Percentiles rank a stretch among this genome's conserved stretches.
phyloP scores from a whole-genome alignment of 2,113 vertebrate genomes.

The Mesocricetus auratus region DNA sequence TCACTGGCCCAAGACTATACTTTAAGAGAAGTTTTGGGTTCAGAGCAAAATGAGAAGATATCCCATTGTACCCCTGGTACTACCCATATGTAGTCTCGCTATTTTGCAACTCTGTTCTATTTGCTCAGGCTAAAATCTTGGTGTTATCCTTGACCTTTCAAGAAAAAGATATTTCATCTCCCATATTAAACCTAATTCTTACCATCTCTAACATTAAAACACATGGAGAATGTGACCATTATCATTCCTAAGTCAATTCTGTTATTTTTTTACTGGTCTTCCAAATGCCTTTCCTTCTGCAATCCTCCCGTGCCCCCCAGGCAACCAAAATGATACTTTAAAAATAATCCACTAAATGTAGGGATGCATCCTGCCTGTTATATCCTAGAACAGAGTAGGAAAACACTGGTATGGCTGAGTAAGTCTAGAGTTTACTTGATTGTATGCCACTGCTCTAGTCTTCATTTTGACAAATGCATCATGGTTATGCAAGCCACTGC shows the following conservation, averaged over 20 bases:
- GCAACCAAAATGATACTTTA: slow-evolving; percentile 27
- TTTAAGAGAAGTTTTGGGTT: neutral
- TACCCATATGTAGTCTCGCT: neutral
- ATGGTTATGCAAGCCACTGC: slow-evolving; percentile 14
- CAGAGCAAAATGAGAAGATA: neutral
- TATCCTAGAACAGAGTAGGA: neutral
- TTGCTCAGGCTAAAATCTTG: slow-evolving; percentile 16
- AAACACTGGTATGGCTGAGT: slow-evolving; percentile 30
- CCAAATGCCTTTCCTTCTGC: neutral
- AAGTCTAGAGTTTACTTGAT: neutral
- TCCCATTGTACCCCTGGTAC: neutral
- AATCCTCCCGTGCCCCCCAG: neutral
- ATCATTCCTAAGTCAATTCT: neutral
- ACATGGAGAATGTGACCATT: neutral
- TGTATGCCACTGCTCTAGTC: neutral
- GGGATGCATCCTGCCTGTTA: neutral
- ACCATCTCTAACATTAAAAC: neutral
- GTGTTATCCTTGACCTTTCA: slow-evolving; percentile 43
- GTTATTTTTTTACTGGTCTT: neutral
- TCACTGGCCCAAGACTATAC: neutral
- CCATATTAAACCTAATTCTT: neutral
- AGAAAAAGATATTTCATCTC: slow-evolving; percentile 21
- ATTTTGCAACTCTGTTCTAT: neutral
- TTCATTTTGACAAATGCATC: slow-evolving; percentile 12
- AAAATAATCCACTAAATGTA: neutral